Conservation (phyloP, 2,888 invertebrate species). For the Xestia ashworthii region DNA sequence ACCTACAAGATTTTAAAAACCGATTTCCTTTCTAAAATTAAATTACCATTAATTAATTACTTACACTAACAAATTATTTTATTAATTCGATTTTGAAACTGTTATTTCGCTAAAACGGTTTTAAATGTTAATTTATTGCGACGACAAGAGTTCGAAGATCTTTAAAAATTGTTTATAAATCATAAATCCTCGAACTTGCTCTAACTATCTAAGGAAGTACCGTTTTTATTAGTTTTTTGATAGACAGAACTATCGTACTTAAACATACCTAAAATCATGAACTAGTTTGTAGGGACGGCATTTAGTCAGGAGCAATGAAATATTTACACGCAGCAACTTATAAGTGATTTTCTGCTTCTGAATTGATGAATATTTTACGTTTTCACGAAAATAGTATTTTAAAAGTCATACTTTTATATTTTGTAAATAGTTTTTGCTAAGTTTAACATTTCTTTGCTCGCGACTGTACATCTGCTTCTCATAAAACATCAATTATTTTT, state of each 20-base stretch:
- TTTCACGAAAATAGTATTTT: neutral
- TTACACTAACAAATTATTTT: conserved; percentile 9
- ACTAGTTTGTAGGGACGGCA: conserved; percentile 19
- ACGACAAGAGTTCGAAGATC: conserved; percentile 56
- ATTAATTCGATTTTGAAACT: conserved; percentile 30
- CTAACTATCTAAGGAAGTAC: conserved; percentile 50
- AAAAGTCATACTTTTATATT: neutral
- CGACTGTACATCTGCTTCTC: neutral
- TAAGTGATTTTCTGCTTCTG: neutral
- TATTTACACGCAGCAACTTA: neutral
- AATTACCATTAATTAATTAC: neutral
- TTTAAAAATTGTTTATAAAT: conserved; percentile 43
- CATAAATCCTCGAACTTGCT: conserved; percentile 28
- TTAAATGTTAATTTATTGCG: conserved; percentile 54
- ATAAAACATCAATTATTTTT: neutral
- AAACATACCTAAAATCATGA: neutral
- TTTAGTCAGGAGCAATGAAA: neutral
- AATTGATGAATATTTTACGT: neutral
- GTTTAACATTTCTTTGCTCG: neutral
- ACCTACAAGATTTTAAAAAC: neutral
- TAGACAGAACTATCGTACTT: conserved; percentile 4
- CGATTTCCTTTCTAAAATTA: neutral
- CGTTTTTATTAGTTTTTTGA: conserved; percentile 53
- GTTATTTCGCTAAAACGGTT: conserved; percentile 32
- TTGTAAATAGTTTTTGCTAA: neutral